These are phyloP conservation scores for Nasonia vitripennis DNA, from an alignment of 1,140 invertebrate species.

Conservation along the genomic window DNA sequence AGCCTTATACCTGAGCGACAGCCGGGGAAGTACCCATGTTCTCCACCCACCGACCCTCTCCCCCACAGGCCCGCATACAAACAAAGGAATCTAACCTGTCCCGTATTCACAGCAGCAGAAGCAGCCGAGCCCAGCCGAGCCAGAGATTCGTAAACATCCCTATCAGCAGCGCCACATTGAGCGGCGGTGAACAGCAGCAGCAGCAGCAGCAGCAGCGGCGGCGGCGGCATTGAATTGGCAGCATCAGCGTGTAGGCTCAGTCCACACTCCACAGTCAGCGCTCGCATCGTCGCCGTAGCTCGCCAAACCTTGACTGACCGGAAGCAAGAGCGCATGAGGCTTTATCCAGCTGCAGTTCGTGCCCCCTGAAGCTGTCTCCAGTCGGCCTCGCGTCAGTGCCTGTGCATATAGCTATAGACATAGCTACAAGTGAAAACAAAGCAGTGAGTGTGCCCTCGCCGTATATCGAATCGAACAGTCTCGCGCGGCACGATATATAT, in stretches of 20 bases:
- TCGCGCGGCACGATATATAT: not conserved
- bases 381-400: not conserved
- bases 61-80: no score
- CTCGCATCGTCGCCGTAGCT: not conserved
- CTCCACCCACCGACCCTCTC: no score
- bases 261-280: not conserved
- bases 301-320: constrained; percentile 6
- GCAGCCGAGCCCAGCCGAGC: no score
- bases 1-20: no score
- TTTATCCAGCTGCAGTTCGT: not conserved
- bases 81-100: no score
- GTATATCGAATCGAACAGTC: not conserved
- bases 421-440: not conserved
- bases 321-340: not conserved
- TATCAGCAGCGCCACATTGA: not conserved
- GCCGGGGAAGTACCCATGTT: no score
- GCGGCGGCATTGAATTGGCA: no score
- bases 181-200: not conserved
- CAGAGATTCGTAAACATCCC: no score
- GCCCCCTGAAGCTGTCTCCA: not conserved
- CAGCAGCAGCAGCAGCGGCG: not conserved
- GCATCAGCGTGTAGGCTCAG: no score
- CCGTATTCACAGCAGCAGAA: no score
- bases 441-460: not conserved
- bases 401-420: not conserved